These are phyloP conservation scores for Trididemnum miniatum DNA, from an alignment of 23 tunicate genomes.

Conservation along the genomic window DNA sequence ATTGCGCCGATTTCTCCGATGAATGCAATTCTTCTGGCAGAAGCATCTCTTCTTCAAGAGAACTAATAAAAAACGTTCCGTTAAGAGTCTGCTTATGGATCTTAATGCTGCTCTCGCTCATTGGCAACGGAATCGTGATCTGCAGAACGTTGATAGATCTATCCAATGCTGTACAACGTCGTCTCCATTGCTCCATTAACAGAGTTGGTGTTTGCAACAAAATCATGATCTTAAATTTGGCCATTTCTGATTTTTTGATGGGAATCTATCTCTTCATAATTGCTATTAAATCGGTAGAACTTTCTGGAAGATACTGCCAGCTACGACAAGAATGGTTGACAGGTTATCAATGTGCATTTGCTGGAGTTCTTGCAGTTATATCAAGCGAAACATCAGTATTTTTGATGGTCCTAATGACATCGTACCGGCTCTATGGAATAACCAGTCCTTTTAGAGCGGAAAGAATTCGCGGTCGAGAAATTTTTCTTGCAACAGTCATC, in stretches of 20 bases:
- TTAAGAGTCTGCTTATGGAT: conserved; percentile 49
- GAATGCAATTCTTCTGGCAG: conserved; percentile 29
- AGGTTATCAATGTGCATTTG: conserved; percentile 31
- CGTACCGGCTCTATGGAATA: conserved; percentile 57
- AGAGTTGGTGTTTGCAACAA: conserved; percentile 67
- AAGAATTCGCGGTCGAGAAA: conserved; percentile 23
- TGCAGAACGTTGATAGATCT: conserved; percentile 35
- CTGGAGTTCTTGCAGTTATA: conserved; percentile 53
- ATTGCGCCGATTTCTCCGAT: conserved; percentile 54
- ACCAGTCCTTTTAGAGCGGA: conserved; percentile 52
- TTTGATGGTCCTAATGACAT: conserved; percentile 71
- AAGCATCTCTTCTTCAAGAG: conserved; percentile 30
- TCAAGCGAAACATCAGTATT: conserved; percentile 67
- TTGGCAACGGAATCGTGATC: conserved; percentile 54
- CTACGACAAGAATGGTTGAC: conserved; percentile 36
- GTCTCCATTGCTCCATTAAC: not conserved
- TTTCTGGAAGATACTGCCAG: conserved; percentile 45
- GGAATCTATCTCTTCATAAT: conserved; percentile 54
- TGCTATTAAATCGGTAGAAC: conserved; percentile 31
- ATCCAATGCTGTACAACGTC: conserved; percentile 25
- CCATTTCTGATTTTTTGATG: conserved; percentile 65
- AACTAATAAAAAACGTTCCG: conserved; percentile 28
- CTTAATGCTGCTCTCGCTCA: conserved; percentile 33
- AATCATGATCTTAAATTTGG: conserved; percentile 54
- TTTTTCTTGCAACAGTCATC: conserved; percentile 18